These are phyloP conservation scores for Ceriagrion tenellum DNA, from an alignment of 2,888 invertebrate genomes.

Conservation along the genomic window DNA sequence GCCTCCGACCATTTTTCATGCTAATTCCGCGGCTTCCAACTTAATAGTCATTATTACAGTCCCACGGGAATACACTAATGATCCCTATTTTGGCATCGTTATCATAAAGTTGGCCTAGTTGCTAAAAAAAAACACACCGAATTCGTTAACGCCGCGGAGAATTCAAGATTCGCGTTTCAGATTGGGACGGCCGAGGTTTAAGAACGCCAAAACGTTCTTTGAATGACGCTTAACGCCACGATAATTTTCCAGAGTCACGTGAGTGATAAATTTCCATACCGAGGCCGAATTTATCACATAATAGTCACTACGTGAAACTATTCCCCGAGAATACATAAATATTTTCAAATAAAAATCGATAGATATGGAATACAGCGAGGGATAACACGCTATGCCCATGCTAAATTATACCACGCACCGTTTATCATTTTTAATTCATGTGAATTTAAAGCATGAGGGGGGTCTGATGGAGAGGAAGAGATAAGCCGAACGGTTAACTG, in stretches of 20 bases:
- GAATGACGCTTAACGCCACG: neutral
- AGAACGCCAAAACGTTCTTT: neutral
- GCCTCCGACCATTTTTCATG: slow-evolving; percentile 40
- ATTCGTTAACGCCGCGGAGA: neutral
- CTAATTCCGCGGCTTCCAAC: slow-evolving; percentile 34
- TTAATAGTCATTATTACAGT: slow-evolving; percentile 26
- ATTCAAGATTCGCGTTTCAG: neutral
- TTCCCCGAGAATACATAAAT: neutral
- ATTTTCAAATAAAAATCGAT: neutral
- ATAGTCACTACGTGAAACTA: neutral
- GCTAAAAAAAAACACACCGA: neutral
- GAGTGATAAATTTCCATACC: neutral
- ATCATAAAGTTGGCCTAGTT: slow-evolving; percentile 46
- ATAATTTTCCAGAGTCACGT: neutral
- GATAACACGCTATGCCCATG: neutral
- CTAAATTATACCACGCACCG: neutral
- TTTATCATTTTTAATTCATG: no score
- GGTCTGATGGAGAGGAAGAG: no score
- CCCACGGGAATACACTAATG: slow-evolving; percentile 12
- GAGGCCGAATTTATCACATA: neutral
- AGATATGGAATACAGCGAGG: neutral
- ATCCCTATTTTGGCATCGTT: slow-evolving; percentile 11
- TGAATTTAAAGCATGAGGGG: no score
- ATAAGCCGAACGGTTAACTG: no score
- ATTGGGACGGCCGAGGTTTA: neutral